These are phyloP conservation scores for Tyto alba DNA, from an alignment of 2,113 vertebrate genomes.

Conservation along the genomic window DNA sequence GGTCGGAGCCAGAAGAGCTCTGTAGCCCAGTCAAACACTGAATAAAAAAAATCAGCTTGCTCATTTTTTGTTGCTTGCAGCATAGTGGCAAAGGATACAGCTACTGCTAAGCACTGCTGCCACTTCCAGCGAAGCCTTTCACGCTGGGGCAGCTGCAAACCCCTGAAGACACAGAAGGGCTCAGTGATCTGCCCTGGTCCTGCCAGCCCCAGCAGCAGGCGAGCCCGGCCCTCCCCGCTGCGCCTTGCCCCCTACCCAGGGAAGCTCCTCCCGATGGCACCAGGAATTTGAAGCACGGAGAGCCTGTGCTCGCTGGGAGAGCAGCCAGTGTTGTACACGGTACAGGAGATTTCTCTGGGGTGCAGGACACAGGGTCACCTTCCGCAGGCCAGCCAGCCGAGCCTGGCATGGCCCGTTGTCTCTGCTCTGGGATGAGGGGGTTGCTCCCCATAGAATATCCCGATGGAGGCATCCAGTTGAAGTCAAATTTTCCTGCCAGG, in stretches of 20 bases:
- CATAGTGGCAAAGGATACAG: background rate
- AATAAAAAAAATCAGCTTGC: background rate
- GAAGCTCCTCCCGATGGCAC: background rate
- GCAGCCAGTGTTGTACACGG: rapidly evolving
- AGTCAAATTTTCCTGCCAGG: background rate
- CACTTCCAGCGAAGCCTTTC: background rate
- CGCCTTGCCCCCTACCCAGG: rapidly evolving
- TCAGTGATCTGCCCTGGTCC: background rate
- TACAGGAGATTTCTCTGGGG: background rate
- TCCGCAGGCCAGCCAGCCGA: background rate
- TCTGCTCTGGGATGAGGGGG: background rate
- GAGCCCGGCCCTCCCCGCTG: rapidly evolving
- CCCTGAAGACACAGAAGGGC: background rate
- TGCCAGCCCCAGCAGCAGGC: background rate
- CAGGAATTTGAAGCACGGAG: background rate
- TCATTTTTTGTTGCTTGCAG: background rate
- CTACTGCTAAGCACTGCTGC: background rate
- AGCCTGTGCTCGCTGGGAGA: background rate
- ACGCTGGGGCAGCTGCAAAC: background rate
- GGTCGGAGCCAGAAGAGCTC: background rate
- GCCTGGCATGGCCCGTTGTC: background rate
- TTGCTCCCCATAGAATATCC: background rate
- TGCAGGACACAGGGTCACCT: background rate
- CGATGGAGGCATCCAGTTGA: background rate
- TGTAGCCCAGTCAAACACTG: background rate